Base-by-base conservation (phyloP, 1,140 invertebrate genomes). In the Drosophila sp. region DNA sequence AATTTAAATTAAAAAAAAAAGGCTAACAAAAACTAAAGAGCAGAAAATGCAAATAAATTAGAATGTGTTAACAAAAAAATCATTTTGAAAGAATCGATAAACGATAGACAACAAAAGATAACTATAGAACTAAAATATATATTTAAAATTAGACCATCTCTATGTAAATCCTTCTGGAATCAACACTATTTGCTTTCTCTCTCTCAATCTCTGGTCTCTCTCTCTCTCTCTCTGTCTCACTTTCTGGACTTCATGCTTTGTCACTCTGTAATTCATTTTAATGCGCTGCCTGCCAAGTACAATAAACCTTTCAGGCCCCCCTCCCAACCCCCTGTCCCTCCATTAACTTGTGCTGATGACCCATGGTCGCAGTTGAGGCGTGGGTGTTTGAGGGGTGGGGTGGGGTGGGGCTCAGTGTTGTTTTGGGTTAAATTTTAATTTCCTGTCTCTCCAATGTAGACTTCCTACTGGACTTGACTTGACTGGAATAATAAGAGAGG, bases 361-460 rank as follows among this genome's bases (percentile, higher is more conserved):
- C 44, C 23, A 25, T 47, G 44, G 44, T 7, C 44, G 6, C 7
- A 23, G 44, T 38, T 38, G 35, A 38, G 44, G 23, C 17, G 17
- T 17, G 17, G 17, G 17, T 17, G 17, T 17, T 17, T 17, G 17
- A 17, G 17, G 17, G 17, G 17, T 17, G 17, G 17, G 17, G 17
- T n/a, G 40, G 40, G 4, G 40, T 3, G n/a, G 11, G 23, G 44
- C 25, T 50, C 44, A 50, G 44, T 27, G 44, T 50, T 57, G 57
- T 70, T 76, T 79, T 86, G 72, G 67, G 60, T 69, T 73, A 70
- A 86, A 86, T 86, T 83, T 72, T 86, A 86, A 86, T 86, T 86
- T 86, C 83, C 83, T 87, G 83, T 67, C 70, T 72, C 79, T 83
- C 44, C 83, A 82, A 76, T 79, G 80, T 71, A 54, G 44, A 83